Evolutionary conservation across 1,140 invertebrate genomes (phyloP).

Genomic region (Eciton burchellii): DNA sequence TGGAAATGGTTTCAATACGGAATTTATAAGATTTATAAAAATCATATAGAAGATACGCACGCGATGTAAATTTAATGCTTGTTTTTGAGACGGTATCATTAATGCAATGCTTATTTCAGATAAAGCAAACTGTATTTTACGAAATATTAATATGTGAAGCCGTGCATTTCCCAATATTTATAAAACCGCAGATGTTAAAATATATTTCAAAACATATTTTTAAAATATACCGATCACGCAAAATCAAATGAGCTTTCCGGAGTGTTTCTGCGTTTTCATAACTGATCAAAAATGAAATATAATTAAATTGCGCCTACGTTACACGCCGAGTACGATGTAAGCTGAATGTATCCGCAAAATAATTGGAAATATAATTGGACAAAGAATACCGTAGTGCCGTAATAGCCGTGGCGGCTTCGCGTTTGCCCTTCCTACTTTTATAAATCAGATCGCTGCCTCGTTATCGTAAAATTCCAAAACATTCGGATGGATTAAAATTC

Average conservation of each 20-base stretch:
- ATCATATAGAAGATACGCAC: too few species aligned
- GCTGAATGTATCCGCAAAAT: slow-evolving; percentile 53
- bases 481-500: slow-evolving; percentile 62
- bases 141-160: slow-evolving; percentile 32
- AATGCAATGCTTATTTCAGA: neutral
- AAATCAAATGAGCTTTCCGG: slow-evolving; percentile 28
- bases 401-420: slow-evolving; percentile 9
- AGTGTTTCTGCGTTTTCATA: slow-evolving; percentile 23
- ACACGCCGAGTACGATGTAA: slow-evolving; percentile 50
- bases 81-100: neutral
- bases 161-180: neutral
- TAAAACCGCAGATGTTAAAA: slow-evolving; percentile 19
- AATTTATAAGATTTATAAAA: too few species aligned
- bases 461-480: slow-evolving; percentile 49
- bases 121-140: neutral
- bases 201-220: slow-evolving; percentile 49
- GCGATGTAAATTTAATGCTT: neutral
- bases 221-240: slow-evolving; percentile 22
- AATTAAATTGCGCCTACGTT: slow-evolving; percentile 57
- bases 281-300: slow-evolving; percentile 49
- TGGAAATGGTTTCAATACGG: too few species aligned
- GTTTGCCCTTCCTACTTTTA: slow-evolving; percentile 41
- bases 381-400: slow-evolving; percentile 40
- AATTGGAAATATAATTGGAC: slow-evolving; percentile 65
- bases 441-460: slow-evolving; percentile 36